Conservation (phyloP, 2,888 invertebrate species). For the Philopedon plagiatum region DNA sequence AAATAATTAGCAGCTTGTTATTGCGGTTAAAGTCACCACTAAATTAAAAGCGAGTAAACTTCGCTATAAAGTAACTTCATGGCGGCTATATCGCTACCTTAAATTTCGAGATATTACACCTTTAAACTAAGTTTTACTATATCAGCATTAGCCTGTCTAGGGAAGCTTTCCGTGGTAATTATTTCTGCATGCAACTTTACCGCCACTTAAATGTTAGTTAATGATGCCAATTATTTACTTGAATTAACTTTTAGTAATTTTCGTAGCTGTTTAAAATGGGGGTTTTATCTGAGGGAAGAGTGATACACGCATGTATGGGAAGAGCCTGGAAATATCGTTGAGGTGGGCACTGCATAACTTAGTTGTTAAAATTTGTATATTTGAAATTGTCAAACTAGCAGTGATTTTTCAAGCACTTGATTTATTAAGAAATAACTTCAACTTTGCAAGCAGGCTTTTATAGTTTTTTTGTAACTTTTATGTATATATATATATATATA, state of each 20-base stretch:
- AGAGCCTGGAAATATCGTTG: no score
- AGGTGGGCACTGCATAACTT: no score
- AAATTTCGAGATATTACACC: conserved; percentile 57
- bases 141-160: conserved; percentile 56
- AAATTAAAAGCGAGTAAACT: conserved; percentile 56
- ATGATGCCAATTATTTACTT: conserved; percentile 50
- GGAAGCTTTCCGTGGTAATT: conserved; percentile 48
- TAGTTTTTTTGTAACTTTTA: no score
- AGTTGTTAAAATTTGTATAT: no score
- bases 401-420: no score
- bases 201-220: conserved; percentile 45
- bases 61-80: conserved; percentile 52
- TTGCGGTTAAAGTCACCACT: conserved; percentile 49
- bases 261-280: conserved; percentile 24
- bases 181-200: conserved; percentile 51
- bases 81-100: conserved; percentile 57
- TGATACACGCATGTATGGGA: no score
- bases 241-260: conserved; percentile 48
- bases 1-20: conserved; percentile 48
- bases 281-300: conserved; percentile 4
- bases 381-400: no score
- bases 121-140: conserved; percentile 55
- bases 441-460: no score
- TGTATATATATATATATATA: no score
- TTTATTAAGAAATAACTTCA: no score